Percentiles rank a stretch among this genome's conserved stretches.
Evolutionary conservation across 53 echinoderm and acorn worm species (phyloP).

Genomic region (Apostichopus leukothele): DNA sequence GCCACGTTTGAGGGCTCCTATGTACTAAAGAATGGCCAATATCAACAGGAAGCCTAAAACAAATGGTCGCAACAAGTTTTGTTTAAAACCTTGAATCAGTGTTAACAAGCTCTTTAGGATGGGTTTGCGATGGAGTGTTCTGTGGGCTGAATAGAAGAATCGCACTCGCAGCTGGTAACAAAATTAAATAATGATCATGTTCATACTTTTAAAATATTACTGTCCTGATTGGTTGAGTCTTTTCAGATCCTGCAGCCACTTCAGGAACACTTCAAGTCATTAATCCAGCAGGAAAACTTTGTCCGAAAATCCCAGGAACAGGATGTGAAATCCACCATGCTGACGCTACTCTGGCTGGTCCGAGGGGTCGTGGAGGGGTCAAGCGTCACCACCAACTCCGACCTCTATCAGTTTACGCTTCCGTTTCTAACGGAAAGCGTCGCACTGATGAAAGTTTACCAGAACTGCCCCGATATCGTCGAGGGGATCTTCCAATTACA

Average conservation of each 20-base stretch:
- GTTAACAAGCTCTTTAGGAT: no score
- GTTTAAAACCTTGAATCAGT: no score
- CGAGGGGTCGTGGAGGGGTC: conserved; percentile 84
- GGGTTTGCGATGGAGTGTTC: no score
- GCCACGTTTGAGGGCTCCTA: no score
- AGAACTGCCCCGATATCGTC: conserved; percentile 76
- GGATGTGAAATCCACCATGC: conserved; percentile 61
- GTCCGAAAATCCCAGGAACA: conserved; percentile 65
- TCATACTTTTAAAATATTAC: background rate
- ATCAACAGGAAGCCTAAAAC: no score
- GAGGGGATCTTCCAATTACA: conserved; percentile 78
- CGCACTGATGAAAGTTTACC: conserved; percentile 77
- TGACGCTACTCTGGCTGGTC: conserved; percentile 71
- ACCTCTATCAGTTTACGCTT: conserved; percentile 69
- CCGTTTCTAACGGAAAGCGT: conserved; percentile 87
- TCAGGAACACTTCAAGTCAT: conserved; percentile 74
- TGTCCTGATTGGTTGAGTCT: background rate
- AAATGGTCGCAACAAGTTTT: no score
- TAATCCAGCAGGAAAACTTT: conserved; percentile 86
- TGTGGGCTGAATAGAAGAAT: no score
- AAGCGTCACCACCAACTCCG: conserved; percentile 63
- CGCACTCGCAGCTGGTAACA: no score
- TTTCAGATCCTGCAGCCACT: conserved; percentile 85
- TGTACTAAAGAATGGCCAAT: no score
- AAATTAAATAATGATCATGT: no score